These are phyloP conservation scores for Lutjanus erythropterus DNA, from an alignment of 2,113 vertebrate genomes.

Conservation along the genomic window DNA sequence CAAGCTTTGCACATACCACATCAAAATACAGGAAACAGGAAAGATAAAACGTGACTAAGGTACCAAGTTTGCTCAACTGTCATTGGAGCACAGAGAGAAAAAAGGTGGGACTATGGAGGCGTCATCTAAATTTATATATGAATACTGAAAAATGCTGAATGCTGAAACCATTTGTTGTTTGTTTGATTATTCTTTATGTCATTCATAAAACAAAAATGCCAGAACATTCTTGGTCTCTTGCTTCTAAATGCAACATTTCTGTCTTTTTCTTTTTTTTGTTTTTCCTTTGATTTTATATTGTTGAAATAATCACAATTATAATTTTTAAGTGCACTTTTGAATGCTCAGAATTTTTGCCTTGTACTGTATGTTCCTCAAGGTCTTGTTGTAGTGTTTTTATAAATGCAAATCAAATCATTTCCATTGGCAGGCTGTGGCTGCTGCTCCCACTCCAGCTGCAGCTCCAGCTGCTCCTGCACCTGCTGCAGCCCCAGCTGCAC, in stretches of 20 bases:
- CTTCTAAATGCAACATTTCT: not conserved
- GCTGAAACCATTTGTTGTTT: not conserved
- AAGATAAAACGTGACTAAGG: too few species aligned
- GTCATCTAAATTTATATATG: too few species aligned
- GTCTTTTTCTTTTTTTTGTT: rapidly evolving
- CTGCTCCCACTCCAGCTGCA: slow-evolving; percentile 66
- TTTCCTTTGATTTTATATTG: not conserved
- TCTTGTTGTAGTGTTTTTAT: not conserved
- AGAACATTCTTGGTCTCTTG: not conserved
- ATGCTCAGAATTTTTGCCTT: not conserved
- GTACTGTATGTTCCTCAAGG: not conserved
- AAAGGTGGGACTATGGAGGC: too few species aligned
- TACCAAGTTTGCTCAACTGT: too few species aligned
- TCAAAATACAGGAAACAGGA: too few species aligned
- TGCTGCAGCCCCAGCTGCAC: slow-evolving; percentile 73
- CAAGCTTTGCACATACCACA: too few species aligned
- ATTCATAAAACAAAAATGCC: not conserved
- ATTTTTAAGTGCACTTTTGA: not conserved
- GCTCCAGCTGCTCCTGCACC: slow-evolving; percentile 62
- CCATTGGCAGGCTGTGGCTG: slow-evolving; percentile 43
- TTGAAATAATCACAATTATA: too few species aligned
- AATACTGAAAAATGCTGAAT: not conserved
- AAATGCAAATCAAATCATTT: slow-evolving; percentile 5
- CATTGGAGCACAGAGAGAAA: too few species aligned
- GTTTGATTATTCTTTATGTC: not conserved